These are phyloP conservation scores for Salminus brasiliensis DNA, from an alignment of 2,113 vertebrate genomes.

Conservation along the genomic window DNA sequence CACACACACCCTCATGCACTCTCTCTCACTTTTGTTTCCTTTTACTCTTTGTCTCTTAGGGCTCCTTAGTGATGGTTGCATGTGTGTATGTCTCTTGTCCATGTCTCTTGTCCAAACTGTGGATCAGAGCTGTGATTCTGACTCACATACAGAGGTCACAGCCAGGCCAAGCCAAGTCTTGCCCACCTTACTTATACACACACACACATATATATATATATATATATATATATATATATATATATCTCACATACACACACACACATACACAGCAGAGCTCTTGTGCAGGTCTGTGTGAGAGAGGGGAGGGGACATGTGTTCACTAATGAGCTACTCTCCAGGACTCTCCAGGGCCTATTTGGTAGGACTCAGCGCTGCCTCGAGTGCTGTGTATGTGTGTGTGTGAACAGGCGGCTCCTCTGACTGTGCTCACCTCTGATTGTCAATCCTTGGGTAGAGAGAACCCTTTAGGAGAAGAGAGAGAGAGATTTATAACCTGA, in stretches of 20 bases:
- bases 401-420: conserved; percentile 5
- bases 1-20: not conserved
- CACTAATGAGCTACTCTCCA: conserved; percentile 64
- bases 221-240: not conserved
- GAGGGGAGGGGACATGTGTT: conserved; percentile 48
- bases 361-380: conserved; percentile 41
- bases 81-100: conserved; percentile 19
- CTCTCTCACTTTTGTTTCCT: conserved; percentile 3
- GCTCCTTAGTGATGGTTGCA: conserved; percentile 9
- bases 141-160: conserved; percentile 6
- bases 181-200: not conserved
- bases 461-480: conserved; percentile 2
- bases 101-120: conserved; percentile 16
- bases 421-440: conserved; percentile 12
- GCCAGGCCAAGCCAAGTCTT: not conserved
- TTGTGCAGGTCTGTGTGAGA: conserved; percentile 46
- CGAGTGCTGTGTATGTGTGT: conserved; percentile 33
- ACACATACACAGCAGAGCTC: conserved; percentile 61
- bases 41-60: conserved; percentile 30
- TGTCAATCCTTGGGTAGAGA: not conserved
- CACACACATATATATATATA: not conserved
- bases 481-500: conserved; percentile 38
- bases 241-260: conserved; percentile 53
- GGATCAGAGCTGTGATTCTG: conserved; percentile 34
- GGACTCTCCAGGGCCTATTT: conserved; percentile 50